Evolutionary conservation across 2,888 invertebrate genomes (phyloP), one percentile per base, ranked within the genome.

Genomic region (Laothoe populi): DNA sequence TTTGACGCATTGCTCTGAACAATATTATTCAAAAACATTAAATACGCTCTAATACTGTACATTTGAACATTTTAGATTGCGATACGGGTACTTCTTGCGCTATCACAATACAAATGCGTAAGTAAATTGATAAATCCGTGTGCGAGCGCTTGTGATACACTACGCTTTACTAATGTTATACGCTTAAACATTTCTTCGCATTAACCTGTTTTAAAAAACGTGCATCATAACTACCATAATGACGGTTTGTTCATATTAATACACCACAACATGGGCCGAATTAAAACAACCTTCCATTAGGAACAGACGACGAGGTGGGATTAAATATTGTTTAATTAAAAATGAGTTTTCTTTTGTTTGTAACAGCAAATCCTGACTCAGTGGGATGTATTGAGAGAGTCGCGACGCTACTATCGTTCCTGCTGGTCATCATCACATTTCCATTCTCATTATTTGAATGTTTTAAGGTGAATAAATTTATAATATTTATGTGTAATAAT

Each of bases 361-460:
- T 89, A 88, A 67, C 86, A 95, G 95, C 95, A 72, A 94, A 95
- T 86, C 94, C 95, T 60, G 94, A 94, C 66, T 94, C 95, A 24
- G 95, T 94, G 85, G 95, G 95, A 66, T 95, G 95, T 74, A 94
- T 97, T 71, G 97, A 97, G 86, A 90, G 96, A 69, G 87, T 95
- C 60, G 96, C 96, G 16, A 96, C 96, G 13, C 79, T 95, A 53
- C 92, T 95, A 57, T 96, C 97, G 10, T 92, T 96, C 62, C 77
- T 97, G 57, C 85, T 97, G 23, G 94, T 97, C 81, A 90, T 97
- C 74, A 79, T 96, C 67, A 97, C 97, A 2, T 94, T 97, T 74
- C 97, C 97, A 35, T 95, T 98, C 78, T 97, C 97, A 2, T 87
- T 97, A 63, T 97, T 96, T 83, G 95, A 96, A 84, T 96, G 96